A percentile compares a stretch with the other conserved stretches of the same genome.
Conservation (phyloP, 2,797 vertebrate species). For the Apogon hyalosoma region DNA sequence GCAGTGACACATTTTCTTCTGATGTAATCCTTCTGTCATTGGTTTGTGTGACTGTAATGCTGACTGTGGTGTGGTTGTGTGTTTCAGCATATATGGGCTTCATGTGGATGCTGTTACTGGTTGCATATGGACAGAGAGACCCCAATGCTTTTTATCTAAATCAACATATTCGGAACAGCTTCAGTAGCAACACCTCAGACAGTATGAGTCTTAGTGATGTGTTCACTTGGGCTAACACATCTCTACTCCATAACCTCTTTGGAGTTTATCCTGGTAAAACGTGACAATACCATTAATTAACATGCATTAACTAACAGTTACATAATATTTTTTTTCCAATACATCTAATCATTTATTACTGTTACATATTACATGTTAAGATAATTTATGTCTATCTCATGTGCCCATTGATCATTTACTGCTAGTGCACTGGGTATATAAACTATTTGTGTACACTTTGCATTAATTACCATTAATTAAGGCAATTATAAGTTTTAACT, state of each 20-base stretch:
- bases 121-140: constrained; percentile 91
- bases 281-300: too few relatives aligned
- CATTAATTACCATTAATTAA: too few relatives aligned
- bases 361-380: too few relatives aligned
- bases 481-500: too few relatives aligned
- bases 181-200: constrained; percentile 72
- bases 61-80: not conserved
- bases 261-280: constrained; percentile 87
- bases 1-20: not conserved
- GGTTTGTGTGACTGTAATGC: not conserved
- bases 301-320: too few relatives aligned
- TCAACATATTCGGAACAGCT: constrained; percentile 88
- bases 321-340: too few relatives aligned
- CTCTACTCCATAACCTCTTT: constrained; percentile 87
- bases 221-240: constrained; percentile 89
- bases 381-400: too few relatives aligned
- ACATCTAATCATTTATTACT: too few relatives aligned
- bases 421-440: too few relatives aligned
- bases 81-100: constrained; percentile 89
- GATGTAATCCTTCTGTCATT: not conserved
- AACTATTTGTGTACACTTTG: too few relatives aligned
- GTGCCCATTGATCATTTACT: too few relatives aligned
- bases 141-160: constrained; percentile 90
- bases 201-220: constrained; percentile 85
- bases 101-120: constrained; percentile 92